A percentile compares a stretch with the other conserved stretches of the same genome.
phyloP scores from a whole-genome alignment of 2,113 vertebrate genomes.

The Ictalurus punctatus region DNA sequence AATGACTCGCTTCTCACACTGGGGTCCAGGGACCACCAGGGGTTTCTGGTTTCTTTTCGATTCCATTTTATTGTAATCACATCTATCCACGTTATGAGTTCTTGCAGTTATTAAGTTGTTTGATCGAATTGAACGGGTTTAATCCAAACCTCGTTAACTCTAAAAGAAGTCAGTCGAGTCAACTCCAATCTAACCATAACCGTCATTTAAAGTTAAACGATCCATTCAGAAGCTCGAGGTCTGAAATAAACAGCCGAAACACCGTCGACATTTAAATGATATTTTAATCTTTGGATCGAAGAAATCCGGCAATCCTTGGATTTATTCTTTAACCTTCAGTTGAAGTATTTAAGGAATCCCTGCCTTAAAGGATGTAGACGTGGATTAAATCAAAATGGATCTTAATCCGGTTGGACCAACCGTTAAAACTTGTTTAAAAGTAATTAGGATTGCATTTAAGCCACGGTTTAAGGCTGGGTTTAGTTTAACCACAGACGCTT shows the following conservation, averaged over 20 bases:
- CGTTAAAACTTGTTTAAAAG: background rate
- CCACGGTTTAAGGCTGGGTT: background rate
- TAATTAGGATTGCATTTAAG: background rate
- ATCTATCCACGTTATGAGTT: background rate
- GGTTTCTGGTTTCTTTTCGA: background rate
- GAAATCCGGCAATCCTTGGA: background rate
- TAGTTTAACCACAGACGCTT: background rate
- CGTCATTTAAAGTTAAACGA: background rate
- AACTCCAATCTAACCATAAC: background rate
- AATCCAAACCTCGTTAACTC: background rate
- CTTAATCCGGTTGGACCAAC: background rate
- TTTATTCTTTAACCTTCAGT: background rate
- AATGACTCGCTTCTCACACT: too few relatives aligned
- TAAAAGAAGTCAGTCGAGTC: background rate
- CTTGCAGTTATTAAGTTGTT: background rate
- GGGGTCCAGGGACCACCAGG: too few relatives aligned
- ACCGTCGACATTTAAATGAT: background rate
- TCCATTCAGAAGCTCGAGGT: background rate
- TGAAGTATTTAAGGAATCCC: background rate
- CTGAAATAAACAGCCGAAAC: background rate
- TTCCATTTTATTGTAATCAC: background rate
- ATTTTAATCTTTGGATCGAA: background rate
- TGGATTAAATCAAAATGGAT: background rate
- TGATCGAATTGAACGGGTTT: background rate
- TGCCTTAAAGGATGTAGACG: background rate